Evolutionary conservation across 2,888 invertebrate genomes (phyloP).

Genomic region (Lysandra coridon): DNA sequence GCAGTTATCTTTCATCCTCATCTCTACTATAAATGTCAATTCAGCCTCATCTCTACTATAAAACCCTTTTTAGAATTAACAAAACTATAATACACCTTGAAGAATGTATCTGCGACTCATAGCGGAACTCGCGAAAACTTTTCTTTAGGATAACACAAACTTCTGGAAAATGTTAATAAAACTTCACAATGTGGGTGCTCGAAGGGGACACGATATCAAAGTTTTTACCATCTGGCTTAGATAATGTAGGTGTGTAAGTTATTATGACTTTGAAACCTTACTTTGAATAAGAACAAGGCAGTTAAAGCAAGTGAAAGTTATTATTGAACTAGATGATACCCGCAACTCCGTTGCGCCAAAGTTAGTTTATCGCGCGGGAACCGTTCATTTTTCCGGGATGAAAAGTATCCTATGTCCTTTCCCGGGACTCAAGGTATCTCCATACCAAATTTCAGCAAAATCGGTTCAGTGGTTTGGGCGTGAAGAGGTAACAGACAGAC

Average conservation of each 20-base stretch:
- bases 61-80: neutral
- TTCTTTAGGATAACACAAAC: conserved; percentile 10
- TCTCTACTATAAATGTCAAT: neutral
- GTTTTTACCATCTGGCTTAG: conserved; percentile 15
- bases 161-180: conserved; percentile 25
- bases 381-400: too few species aligned
- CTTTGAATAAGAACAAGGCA: neutral
- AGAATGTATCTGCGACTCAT: neutral
- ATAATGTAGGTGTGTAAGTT: neutral
- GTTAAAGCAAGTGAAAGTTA: neutral
- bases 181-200: conserved; percentile 16
- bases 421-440: too few species aligned
- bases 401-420: too few species aligned
- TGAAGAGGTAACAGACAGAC: too few species aligned
- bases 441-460: too few species aligned
- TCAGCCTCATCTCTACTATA: neutral
- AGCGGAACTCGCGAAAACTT: conserved; percentile 18
- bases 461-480: too few species aligned
- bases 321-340: neutral
- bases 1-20: too few species aligned
- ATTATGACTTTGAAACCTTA: neutral
- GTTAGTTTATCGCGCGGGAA: too few species aligned
- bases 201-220: conserved; percentile 8
- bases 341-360: too few species aligned
- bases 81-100: conserved; percentile 1